Evolutionary conservation across 2,113 vertebrate species (phyloP).

Genomic region (Uropsilus gracilis): DNA sequence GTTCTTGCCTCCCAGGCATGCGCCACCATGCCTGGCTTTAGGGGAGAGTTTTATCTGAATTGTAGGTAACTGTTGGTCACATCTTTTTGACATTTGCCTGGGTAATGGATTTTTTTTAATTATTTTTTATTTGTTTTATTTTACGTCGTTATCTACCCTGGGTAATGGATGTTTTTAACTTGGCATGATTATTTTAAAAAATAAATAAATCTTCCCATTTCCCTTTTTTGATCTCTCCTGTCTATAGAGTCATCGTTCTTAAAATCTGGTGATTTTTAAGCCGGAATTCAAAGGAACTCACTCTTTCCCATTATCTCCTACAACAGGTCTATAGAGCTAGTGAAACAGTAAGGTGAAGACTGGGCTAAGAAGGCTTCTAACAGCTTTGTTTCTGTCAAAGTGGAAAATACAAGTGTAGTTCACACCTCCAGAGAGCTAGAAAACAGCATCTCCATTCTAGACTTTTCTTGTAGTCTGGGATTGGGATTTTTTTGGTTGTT

Average conservation of each 20-base stretch:
- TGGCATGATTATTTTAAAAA: slow-evolving; percentile 34
- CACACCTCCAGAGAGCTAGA: background rate
- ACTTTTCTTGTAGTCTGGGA: slow-evolving; percentile 26
- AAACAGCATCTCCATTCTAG: background rate
- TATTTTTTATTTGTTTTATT: no score
- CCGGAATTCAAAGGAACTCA: slow-evolving; percentile 20
- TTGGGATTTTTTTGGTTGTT: background rate
- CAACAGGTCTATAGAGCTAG: background rate
- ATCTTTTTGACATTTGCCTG: background rate
- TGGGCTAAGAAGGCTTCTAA: background rate
- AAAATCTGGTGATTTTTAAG: background rate
- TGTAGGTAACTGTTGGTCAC: background rate
- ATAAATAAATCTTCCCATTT: slow-evolving; percentile 21
- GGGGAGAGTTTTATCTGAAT: background rate
- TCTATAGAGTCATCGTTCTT: background rate
- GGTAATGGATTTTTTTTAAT: no score
- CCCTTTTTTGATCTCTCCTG: slow-evolving; percentile 27
- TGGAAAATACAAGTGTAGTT: background rate
- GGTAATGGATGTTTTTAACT: slow-evolving; percentile 18
- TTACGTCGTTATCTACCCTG: no score
- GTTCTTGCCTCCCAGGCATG: no score
- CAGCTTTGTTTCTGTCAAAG: background rate
- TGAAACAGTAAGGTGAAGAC: slow-evolving; percentile 7
- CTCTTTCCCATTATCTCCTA: background rate
- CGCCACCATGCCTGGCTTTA: no score